Evolutionary conservation across 2,113 vertebrate species (phyloP).

Genomic region (Gavialis gangeticus): DNA sequence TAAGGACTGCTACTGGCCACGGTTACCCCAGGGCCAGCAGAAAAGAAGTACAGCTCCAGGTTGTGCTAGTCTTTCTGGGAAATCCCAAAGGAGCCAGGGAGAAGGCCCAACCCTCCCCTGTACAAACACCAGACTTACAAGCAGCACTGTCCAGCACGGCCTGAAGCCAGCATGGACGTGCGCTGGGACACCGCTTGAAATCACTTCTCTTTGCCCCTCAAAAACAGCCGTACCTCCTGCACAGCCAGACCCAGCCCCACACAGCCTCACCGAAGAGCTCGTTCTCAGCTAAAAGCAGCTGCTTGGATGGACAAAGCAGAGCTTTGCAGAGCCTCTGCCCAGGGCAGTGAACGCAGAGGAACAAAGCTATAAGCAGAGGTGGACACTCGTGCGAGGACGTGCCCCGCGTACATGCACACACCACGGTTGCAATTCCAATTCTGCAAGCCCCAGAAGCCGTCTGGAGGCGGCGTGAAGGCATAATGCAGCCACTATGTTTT

Average conservation of each 20-base stretch:
- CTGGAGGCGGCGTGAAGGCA: not conserved
- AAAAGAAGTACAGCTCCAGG: not conserved
- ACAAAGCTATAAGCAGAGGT: not conserved
- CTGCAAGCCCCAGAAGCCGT: not conserved
- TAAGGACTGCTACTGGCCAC: not conserved
- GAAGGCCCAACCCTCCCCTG: not conserved
- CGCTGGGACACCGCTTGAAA: too few relatives aligned
- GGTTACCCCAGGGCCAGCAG: not conserved
- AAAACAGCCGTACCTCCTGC: not conserved
- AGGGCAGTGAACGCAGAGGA: fast-evolving
- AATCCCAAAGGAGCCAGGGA: not conserved
- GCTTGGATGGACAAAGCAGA: not conserved
- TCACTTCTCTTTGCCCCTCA: not conserved
- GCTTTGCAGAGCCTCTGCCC: not conserved
- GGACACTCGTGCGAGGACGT: not conserved
- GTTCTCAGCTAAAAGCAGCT: not conserved
- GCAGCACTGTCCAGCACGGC: not conserved
- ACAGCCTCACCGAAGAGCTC: not conserved
- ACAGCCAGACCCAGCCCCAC: not conserved
- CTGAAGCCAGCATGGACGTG: too few relatives aligned
- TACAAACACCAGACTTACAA: not conserved
- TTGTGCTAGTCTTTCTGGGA: not conserved
- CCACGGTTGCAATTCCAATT: not conserved
- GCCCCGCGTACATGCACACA: fast-evolving
- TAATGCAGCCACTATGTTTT: not conserved